Percentiles rank a stretch among this genome's conserved stretches.
Evolutionary conservation across 2,888 invertebrate genomes (phyloP).

Genomic region (Ochropleura plecta): DNA sequence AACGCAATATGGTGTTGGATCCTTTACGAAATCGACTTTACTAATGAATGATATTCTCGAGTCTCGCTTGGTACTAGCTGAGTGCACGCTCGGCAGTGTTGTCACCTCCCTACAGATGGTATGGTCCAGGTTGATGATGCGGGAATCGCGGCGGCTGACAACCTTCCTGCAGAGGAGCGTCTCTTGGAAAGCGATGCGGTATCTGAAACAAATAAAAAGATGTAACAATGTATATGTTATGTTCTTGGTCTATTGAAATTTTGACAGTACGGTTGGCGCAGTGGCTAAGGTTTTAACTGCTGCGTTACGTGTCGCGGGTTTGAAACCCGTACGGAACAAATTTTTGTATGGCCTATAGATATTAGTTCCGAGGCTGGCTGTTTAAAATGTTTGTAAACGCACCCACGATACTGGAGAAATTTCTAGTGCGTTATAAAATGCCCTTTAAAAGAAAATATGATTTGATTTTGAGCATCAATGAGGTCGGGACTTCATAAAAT

Average conservation of each 20-base stretch:
- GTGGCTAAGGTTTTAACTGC: too few relatives aligned
- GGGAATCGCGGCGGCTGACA: slow-evolving; percentile 82
- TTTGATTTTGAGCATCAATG: too few relatives aligned
- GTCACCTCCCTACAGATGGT: slow-evolving; percentile 89
- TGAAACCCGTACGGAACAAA: too few relatives aligned
- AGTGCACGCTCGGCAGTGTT: slow-evolving; percentile 71
- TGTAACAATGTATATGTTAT: too few relatives aligned
- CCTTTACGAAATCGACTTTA: slow-evolving; percentile 82
- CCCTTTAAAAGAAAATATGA: too few relatives aligned
- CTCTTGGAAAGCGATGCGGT: slow-evolving; percentile 94
- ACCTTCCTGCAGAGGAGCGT: slow-evolving; percentile 91
- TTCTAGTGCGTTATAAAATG: too few relatives aligned
- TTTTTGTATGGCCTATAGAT: too few relatives aligned
- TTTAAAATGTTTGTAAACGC: too few relatives aligned
- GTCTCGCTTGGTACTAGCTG: slow-evolving; percentile 75
- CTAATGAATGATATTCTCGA: slow-evolving; percentile 77
- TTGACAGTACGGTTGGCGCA: too few relatives aligned
- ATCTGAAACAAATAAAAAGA: slow-evolving; percentile 90
- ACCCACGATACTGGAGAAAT: too few relatives aligned
- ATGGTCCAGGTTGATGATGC: slow-evolving; percentile 86
- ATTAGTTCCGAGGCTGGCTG: too few relatives aligned
- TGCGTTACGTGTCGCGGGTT: too few relatives aligned
- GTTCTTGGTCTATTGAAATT: neutral
- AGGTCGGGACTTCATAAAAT: neutral
- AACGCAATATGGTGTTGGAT: slow-evolving; percentile 78